A percentile compares a stretch with the other conserved stretches of the same genome.
Evolutionary conservation across 2,113 vertebrate species (phyloP).

Genomic region (Alethe diademata): DNA sequence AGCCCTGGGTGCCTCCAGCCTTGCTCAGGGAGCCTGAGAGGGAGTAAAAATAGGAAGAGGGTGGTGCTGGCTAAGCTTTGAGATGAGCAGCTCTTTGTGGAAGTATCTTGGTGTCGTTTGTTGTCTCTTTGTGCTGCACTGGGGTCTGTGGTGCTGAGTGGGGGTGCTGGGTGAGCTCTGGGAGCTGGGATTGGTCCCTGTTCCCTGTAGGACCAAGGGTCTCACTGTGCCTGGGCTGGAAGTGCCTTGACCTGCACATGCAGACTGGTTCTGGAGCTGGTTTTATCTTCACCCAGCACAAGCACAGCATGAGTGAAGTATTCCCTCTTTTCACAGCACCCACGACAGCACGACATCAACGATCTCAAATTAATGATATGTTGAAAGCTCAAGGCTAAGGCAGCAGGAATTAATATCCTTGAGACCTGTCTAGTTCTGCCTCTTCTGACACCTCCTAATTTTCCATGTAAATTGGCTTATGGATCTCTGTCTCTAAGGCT

Average conservation of each 20-base stretch:
- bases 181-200: neutral
- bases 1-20: neutral
- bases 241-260: neutral
- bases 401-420: constrained; percentile 55
- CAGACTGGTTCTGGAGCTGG: neutral
- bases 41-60: neutral
- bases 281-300: neutral
- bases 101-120: neutral
- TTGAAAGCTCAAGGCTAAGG: constrained; percentile 42
- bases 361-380: constrained; percentile 9
- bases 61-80: neutral
- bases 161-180: neutral
- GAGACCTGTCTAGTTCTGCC: constrained; percentile 41
- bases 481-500: constrained; percentile 27
- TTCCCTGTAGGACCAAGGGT: accelerated
- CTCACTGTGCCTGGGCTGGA: neutral
- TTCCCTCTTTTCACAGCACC: neutral
- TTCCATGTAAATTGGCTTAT: constrained; percentile 50
- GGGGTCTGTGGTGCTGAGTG: neutral
- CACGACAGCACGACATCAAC: neutral
- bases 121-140: neutral
- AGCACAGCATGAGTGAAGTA: neutral
- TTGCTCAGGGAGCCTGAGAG: neutral
- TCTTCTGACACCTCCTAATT: constrained; percentile 56
- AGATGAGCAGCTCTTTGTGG: neutral